Conservation (phyloP, 1,140 invertebrate species). For the Bacillus rossius region DNA sequence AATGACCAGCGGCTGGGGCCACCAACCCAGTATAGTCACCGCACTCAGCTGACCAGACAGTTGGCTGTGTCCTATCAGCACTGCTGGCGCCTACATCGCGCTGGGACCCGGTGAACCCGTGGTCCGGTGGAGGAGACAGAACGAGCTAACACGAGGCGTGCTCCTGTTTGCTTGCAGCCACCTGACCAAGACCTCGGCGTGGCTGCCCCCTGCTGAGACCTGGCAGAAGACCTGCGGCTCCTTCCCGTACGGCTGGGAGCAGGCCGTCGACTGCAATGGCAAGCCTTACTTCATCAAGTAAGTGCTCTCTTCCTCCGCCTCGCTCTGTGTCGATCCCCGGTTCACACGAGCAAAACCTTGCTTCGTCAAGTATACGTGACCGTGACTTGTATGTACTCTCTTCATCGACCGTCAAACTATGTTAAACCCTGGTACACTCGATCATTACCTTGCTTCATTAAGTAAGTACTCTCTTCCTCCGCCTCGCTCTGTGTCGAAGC, state of each 20-base stretch:
- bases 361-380: neutral
- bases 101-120: too few relatives aligned
- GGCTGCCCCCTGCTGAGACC: slow-evolving; percentile 77
- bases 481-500: neutral
- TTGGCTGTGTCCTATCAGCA: too few relatives aligned
- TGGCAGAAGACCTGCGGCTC: slow-evolving; percentile 55
- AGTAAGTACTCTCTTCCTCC: slow-evolving; percentile 53
- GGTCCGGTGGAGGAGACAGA: too few relatives aligned
- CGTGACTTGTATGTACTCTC: neutral
- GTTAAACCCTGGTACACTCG: neutral
- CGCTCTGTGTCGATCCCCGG: neutral
- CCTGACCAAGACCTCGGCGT: slow-evolving; percentile 69
- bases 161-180: slow-evolving; percentile 51
- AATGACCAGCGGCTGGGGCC: too few relatives aligned
- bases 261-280: slow-evolving; percentile 69
- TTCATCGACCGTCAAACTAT: neutral
- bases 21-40: too few relatives aligned
- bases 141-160: neutral
- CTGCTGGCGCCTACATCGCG: too few relatives aligned
- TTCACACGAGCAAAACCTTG: too few relatives aligned
- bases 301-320: slow-evolving; percentile 33
- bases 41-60: too few relatives aligned
- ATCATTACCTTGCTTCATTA: slow-evolving; percentile 83
- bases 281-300: slow-evolving; percentile 88
- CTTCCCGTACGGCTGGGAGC: slow-evolving; percentile 86